These are phyloP conservation scores for Ascidia mentula DNA, from an alignment of 23 tunicate genomes.

Conservation along the genomic window DNA sequence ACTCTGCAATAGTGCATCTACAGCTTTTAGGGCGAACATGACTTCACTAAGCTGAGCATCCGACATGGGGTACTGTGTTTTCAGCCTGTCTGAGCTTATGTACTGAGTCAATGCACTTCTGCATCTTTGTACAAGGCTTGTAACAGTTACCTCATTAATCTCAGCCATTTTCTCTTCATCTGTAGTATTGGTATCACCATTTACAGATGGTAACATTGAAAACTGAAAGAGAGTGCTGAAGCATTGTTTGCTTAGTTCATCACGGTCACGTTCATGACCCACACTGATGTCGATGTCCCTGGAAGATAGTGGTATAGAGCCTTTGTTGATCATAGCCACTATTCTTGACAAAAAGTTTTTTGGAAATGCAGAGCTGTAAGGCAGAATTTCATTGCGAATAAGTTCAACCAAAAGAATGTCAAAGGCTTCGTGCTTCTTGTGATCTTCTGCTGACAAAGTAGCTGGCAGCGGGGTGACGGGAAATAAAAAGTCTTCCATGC, in stretches of 20 bases:
- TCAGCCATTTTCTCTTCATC: slow-evolving; percentile 44
- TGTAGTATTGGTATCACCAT: slow-evolving; percentile 15
- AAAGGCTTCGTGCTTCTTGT: slow-evolving; percentile 51
- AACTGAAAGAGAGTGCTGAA: slow-evolving; percentile 78
- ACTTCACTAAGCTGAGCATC: slow-evolving; percentile 58
- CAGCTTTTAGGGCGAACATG: slow-evolving; percentile 59
- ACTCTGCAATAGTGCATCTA: slow-evolving; percentile 60
- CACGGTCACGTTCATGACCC: slow-evolving; percentile 40
- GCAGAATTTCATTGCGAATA: slow-evolving; percentile 71
- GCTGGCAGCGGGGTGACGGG: slow-evolving; percentile 44
- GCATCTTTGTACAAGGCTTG: slow-evolving; percentile 68
- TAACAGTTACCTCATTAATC: slow-evolving; percentile 60
- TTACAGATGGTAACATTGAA: slow-evolving; percentile 45
- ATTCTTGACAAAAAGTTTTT: slow-evolving; percentile 49
- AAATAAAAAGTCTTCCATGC: slow-evolving; percentile 85
- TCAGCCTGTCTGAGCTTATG: slow-evolving; percentile 57
- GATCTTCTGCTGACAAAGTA: slow-evolving; percentile 59
- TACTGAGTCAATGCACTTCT: slow-evolving; percentile 54
- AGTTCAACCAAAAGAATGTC: slow-evolving; percentile 71
- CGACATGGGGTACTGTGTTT: slow-evolving; percentile 67
- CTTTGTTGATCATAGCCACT: slow-evolving; percentile 68
- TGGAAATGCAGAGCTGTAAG: slow-evolving; percentile 75
- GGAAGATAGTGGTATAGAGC: slow-evolving; percentile 44
- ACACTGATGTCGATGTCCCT: slow-evolving; percentile 45
- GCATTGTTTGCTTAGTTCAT: slow-evolving; percentile 72